Conservation (phyloP, 1,140 invertebrate species). For the Harlomillsia oculata region DNA sequence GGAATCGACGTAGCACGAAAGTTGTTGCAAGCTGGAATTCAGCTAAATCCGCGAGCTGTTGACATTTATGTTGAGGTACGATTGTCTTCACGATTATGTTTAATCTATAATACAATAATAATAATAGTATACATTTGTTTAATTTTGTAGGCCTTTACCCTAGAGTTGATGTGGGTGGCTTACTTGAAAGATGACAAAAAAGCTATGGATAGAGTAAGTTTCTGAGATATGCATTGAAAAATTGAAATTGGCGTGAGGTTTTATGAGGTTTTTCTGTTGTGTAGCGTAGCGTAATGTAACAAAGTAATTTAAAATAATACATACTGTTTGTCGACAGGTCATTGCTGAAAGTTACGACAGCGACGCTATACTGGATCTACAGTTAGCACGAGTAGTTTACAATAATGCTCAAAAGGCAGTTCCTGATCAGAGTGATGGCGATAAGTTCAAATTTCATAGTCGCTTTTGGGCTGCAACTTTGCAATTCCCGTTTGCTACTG, state of each 20-base stretch:
- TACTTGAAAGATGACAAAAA: neutral
- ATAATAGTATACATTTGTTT: neutral
- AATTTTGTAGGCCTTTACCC: neutral
- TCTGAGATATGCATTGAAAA: neutral
- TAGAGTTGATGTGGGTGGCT: neutral
- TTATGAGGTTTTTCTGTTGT: too few relatives aligned
- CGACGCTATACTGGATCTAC: too few relatives aligned
- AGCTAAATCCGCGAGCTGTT: neutral
- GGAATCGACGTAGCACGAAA: neutral
- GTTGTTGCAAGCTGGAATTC: neutral
- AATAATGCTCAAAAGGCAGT: neutral
- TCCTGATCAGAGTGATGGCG: neutral
- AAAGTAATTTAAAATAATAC: too few relatives aligned
- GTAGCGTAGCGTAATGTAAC: too few relatives aligned
- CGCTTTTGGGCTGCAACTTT: too few relatives aligned
- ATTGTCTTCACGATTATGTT: too few relatives aligned
- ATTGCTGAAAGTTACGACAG: too few relatives aligned
- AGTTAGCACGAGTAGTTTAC: neutral
- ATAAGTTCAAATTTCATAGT: neutral
- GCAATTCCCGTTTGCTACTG: neutral
- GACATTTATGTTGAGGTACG: neutral
- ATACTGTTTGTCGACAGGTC: too few relatives aligned
- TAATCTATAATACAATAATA: neutral
- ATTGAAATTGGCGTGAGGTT: neutral
- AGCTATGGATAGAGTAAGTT: neutral